A percentile compares a stretch with the other conserved stretches of the same genome.
Evolutionary conservation across 2,113 vertebrate species (phyloP).

Genomic region (Haplotaxodon microlepis): DNA sequence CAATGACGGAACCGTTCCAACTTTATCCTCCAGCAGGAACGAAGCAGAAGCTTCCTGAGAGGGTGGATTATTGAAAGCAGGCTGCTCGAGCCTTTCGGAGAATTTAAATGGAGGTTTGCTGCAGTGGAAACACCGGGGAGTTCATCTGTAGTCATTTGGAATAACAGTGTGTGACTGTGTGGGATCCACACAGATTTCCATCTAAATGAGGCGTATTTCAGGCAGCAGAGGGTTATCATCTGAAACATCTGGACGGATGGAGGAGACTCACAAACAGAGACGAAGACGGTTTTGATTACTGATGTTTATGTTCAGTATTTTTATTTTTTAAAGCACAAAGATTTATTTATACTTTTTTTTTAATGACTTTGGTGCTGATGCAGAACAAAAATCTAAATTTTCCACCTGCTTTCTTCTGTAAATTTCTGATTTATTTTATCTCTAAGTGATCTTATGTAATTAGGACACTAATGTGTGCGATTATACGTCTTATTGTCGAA

Average conservation of each 20-base stretch:
- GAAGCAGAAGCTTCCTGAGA: neutral
- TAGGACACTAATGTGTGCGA: neutral
- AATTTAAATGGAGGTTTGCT: neutral
- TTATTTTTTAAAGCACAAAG: neutral
- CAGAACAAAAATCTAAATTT: neutral
- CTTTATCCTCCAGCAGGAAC: neutral
- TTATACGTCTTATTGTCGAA: neutral
- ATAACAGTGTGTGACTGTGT: neutral
- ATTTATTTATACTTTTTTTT: neutral
- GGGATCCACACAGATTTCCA: neutral
- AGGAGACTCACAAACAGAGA: neutral
- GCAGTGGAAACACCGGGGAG: neutral
- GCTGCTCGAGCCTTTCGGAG: neutral
- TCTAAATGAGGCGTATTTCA: neutral
- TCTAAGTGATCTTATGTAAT: neutral
- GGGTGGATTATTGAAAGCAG: neutral
- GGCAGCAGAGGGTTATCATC: neutral
- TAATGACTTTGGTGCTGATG: neutral
- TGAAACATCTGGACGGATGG: neutral
- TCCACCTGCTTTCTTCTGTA: neutral
- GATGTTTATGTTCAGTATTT: neutral
- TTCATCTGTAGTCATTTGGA: neutral
- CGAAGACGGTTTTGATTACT: neutral
- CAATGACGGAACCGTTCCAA: neutral
- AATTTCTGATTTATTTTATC: neutral